Conservation (phyloP, 2,797 vertebrate genomes). For the Thunnus albacares region DNA sequence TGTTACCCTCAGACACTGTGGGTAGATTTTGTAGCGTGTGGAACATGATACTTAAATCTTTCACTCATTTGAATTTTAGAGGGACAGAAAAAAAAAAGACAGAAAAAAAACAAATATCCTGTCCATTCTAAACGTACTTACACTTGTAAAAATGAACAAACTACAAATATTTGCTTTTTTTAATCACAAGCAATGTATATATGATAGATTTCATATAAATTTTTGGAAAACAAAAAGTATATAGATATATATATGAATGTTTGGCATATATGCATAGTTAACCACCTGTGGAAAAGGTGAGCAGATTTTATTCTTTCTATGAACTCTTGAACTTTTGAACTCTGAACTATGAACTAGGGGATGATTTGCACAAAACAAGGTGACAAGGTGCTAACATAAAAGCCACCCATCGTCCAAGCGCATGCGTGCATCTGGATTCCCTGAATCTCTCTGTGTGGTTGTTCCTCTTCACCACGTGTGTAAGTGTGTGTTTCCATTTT, state of each 20-base stretch:
- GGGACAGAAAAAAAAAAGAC: slow-evolving; percentile 71
- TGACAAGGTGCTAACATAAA: slow-evolving; percentile 91
- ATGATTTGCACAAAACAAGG: slow-evolving; percentile 92
- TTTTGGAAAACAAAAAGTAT: slow-evolving; percentile 89
- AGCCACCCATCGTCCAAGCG: slow-evolving; percentile 85
- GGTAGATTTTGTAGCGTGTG: slow-evolving; percentile 89
- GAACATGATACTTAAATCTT: slow-evolving; percentile 82
- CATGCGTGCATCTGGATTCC: slow-evolving; percentile 81
- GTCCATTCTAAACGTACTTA: slow-evolving; percentile 81
- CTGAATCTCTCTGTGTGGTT: slow-evolving; percentile 68
- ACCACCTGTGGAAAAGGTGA: slow-evolving; percentile 89
- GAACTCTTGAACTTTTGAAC: slow-evolving; percentile 86
- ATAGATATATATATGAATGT: slow-evolving; percentile 91
- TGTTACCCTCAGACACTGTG: slow-evolving; percentile 78
- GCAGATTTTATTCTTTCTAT: slow-evolving; percentile 91
- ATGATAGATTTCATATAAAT: slow-evolving; percentile 91
- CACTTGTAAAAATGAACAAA: slow-evolving; percentile 86
- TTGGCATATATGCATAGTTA: slow-evolving; percentile 92
- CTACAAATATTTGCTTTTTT: slow-evolving; percentile 85
- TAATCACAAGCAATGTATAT: slow-evolving; percentile 89
- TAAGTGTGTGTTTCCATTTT: slow-evolving; percentile 48
- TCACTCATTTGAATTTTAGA: slow-evolving; percentile 84
- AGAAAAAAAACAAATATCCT: slow-evolving; percentile 66
- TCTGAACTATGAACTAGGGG: slow-evolving; percentile 87
- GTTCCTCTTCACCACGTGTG: slow-evolving; percentile 62